phyloP scores from a whole-genome alignment of 2,888 invertebrate species.

The Dryobotodes eremita region DNA sequence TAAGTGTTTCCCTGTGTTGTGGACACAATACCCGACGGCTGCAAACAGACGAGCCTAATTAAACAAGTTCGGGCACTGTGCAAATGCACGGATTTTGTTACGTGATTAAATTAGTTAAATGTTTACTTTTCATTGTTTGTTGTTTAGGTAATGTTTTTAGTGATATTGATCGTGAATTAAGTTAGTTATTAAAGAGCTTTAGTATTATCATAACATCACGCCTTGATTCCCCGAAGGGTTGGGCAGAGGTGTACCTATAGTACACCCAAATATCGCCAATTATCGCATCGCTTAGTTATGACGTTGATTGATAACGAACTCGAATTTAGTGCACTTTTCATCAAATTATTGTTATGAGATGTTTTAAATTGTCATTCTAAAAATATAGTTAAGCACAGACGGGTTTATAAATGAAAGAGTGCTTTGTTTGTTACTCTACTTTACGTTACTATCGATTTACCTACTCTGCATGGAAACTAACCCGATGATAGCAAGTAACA shows the following conservation, averaged over 20 bases:
- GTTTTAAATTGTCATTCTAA: neutral
- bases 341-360: too few species aligned
- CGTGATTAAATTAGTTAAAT: slow-evolving; percentile 51
- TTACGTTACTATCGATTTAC: neutral
- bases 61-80: slow-evolving; percentile 46
- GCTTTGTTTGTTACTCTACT: neutral
- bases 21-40: slow-evolving; percentile 42
- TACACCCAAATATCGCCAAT: too few species aligned
- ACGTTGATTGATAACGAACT: neutral
- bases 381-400: neutral
- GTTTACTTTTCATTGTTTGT: slow-evolving; percentile 38
- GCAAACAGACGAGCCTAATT: slow-evolving; percentile 59
- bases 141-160: slow-evolving; percentile 14
- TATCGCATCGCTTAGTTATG: too few species aligned
- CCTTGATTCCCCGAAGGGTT: too few species aligned
- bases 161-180: slow-evolving; percentile 2
- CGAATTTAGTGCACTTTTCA: neutral
- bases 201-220: too few species aligned
- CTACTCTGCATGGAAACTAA: neutral
- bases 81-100: slow-evolving; percentile 61
- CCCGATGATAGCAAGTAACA: neutral
- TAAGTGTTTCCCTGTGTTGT: slow-evolving; percentile 48
- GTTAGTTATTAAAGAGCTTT: neutral
- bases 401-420: neutral
- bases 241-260: too few species aligned